Percentiles rank a stretch among this genome's conserved stretches.
Evolutionary conservation across 2,797 vertebrate genomes (phyloP).

Genomic region (Molossus molossus): DNA sequence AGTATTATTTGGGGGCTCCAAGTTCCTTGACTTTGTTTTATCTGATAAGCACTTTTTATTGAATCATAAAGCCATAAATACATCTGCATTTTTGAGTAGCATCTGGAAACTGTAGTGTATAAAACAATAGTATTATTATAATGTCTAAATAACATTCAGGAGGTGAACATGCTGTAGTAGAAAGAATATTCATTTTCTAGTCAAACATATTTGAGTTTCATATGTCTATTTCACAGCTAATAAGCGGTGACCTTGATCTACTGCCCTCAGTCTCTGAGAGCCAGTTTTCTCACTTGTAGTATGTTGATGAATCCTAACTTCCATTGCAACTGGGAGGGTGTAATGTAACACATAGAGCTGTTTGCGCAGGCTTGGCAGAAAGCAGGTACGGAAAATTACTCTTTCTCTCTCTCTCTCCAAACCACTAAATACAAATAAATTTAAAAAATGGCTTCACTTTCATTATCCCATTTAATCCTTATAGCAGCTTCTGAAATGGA

Average conservation of each 20-base stretch:
- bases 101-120: background rate
- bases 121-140: background rate
- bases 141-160: background rate
- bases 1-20: background rate
- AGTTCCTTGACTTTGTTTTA: conserved; percentile 1
- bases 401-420: background rate
- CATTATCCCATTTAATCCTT: background rate
- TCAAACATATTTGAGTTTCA: background rate
- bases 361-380: background rate
- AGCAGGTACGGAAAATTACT: background rate
- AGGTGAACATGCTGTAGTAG: background rate
- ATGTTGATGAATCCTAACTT: background rate
- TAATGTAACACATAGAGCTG: background rate
- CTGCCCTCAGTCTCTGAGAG: background rate
- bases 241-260: background rate
- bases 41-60: conserved; percentile 28
- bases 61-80: background rate
- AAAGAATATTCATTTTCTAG: background rate
- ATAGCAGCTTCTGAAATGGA: background rate
- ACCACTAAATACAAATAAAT: background rate
- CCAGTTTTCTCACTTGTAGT: background rate
- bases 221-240: background rate
- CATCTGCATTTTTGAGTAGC: background rate
- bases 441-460: background rate
- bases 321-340: background rate